phyloP scores from a whole-genome alignment of 2,113 vertebrate genomes.

The Alethe diademata region DNA sequence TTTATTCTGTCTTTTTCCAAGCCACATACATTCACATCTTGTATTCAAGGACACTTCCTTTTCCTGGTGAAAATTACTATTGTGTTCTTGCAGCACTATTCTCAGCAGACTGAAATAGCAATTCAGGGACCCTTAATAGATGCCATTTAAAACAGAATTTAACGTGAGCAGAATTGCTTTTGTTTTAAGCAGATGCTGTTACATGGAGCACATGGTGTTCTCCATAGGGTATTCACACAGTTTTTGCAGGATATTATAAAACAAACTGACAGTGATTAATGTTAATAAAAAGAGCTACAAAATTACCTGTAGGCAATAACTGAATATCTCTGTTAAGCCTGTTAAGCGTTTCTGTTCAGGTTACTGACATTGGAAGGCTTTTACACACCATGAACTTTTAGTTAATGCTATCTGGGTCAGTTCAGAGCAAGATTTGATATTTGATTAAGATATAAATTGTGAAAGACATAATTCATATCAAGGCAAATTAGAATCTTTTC shows the following conservation, averaged over 20 bases:
- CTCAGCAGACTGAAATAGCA: background rate
- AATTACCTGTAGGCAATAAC: background rate
- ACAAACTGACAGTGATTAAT: background rate
- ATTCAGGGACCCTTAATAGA: background rate
- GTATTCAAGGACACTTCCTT: background rate
- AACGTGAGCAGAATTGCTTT: background rate
- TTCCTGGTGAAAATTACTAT: background rate
- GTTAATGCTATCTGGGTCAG: background rate
- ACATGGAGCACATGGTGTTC: background rate
- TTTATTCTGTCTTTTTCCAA: background rate
- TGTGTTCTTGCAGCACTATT: background rate
- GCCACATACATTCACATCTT: background rate
- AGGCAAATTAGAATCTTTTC: slow-evolving; percentile 20
- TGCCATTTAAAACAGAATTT: background rate
- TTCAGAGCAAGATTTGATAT: slow-evolving; percentile 20
- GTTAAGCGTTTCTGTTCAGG: background rate
- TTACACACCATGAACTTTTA: background rate
- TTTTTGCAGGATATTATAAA: background rate
- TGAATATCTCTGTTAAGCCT: background rate
- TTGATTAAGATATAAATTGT: slow-evolving; percentile 25
- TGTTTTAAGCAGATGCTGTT: background rate
- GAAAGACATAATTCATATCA: background rate
- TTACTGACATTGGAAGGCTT: background rate
- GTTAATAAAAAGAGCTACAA: background rate
- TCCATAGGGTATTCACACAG: background rate